Evolutionary conservation across 2,113 vertebrate genomes (phyloP).

Genomic region (Dromaius novaehollandiae): DNA sequence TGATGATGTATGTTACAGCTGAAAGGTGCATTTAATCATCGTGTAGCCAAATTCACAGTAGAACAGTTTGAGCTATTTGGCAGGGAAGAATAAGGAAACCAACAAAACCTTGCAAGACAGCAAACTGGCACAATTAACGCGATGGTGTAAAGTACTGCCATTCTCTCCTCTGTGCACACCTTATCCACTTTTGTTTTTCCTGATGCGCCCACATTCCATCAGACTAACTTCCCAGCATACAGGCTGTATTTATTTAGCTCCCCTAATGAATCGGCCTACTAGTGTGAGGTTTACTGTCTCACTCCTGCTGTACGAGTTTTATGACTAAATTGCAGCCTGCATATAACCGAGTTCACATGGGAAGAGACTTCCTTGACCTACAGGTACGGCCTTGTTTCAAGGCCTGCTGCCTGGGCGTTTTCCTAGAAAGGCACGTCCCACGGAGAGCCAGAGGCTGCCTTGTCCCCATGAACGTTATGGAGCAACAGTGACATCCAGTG

Average conservation of each 20-base stretch:
- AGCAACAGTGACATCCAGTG: neutral
- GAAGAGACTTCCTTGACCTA: neutral
- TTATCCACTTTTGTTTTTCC: neutral
- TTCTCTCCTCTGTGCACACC: accelerated
- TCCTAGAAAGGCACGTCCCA: neutral
- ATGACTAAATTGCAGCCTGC: neutral
- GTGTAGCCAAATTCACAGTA: neutral
- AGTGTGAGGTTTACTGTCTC: neutral
- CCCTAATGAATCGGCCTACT: neutral
- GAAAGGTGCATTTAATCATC: neutral
- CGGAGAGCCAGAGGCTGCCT: neutral
- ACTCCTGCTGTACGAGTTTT: neutral
- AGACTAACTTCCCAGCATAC: neutral
- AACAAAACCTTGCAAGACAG: neutral
- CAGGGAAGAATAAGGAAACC: neutral
- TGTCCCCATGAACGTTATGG: neutral
- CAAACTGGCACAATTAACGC: neutral
- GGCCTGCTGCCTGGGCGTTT: neutral
- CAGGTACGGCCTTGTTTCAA: neutral
- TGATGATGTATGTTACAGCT: neutral
- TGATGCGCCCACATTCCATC: accelerated
- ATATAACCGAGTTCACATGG: neutral
- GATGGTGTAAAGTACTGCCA: accelerated
- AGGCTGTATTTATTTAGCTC: neutral
- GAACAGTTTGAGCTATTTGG: too few relatives aligned